Evolutionary conservation across 2,888 invertebrate species (phyloP), one percentile per base, ranked within the genome.

Genomic region (Invenusta paracnida): DNA sequence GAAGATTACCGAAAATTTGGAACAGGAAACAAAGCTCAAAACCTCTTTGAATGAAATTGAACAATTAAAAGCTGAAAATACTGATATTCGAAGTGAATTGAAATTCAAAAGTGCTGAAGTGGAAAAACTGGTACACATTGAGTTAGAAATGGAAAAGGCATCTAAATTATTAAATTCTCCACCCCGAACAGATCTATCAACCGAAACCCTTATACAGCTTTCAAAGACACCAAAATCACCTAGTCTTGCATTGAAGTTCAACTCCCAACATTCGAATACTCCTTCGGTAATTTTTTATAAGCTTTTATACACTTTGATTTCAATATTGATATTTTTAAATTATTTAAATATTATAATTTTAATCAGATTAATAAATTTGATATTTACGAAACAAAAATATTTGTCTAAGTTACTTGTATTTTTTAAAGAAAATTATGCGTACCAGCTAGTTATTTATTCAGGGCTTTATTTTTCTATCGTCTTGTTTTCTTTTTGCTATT

Each of bases 161-260:
- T 5, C 27, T 23, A 5, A 73, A 48, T 48, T 17, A 17, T 48
- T 48, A 13, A 25, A 73, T 23, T 73, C 73, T 23, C 73, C 73
- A n/a, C 25, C 73, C 25, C 73, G 73, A 23, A 73, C 5, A 73
- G 2, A 73, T n/a, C 17, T 73, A 5, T 73, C 73, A 13, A 13
- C 73, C 17, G 73, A 73, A 23, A 73, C 73, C 23, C 25, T 73
- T 23, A 23, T 23, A 5, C 17, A 73, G 23, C 73, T 73, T 25
- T 23, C 73, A 73, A 73, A 73, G 23, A 73, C 73, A 23, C 73
- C 73, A 13, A 73, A 73, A 73, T 73, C 73, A 2, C 73, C 73
- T 2, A 23, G 73, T 73, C 27, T 73, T 13, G 27, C 73, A 2
- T 73, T 23, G 25, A 73, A 23, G 23, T 23, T 73, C 5, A 73